A percentile compares a stretch with the other conserved stretches of the same genome.
Evolutionary conservation across 53 echinoderm and acorn worm genomes (phyloP).

Genomic region (Pentamera pediparva): DNA sequence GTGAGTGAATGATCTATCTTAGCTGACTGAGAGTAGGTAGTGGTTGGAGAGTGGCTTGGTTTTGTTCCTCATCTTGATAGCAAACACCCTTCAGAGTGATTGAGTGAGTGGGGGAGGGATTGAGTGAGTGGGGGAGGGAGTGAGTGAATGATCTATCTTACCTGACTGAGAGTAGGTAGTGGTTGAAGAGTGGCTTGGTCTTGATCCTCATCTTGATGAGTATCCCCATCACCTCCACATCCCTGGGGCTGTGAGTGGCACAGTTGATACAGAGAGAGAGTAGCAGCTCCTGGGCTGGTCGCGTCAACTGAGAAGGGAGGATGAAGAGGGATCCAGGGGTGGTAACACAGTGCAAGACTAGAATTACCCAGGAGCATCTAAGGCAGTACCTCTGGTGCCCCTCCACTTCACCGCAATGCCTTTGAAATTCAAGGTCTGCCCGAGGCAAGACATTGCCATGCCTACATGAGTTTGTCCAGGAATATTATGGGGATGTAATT

Average conservation of each 20-base stretch:
- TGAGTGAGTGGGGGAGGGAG: not conserved
- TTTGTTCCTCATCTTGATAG: slow-evolving; percentile 85
- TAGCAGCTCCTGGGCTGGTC: slow-evolving; percentile 90
- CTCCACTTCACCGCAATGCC: no score
- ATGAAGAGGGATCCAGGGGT: not conserved
- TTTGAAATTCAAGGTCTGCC: no score
- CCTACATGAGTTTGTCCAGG: no score
- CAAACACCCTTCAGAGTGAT: no score
- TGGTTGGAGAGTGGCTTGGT: slow-evolving; percentile 95
- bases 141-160: slow-evolving; percentile 36
- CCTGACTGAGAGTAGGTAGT: slow-evolving; percentile 87
- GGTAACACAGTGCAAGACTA: not conserved
- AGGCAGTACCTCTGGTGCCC: no score
- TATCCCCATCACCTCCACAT: slow-evolving; percentile 93
- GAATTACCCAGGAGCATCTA: no score
- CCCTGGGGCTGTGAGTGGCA: slow-evolving; percentile 67
- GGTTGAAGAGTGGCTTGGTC: slow-evolving; percentile 94
- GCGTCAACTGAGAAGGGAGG: slow-evolving; percentile 56
- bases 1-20: no score
- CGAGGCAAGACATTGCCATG: no score
- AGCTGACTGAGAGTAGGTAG: slow-evolving; percentile 85
- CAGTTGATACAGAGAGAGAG: slow-evolving; percentile 87
- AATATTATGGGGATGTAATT: no score
- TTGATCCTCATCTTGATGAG: slow-evolving; percentile 90
- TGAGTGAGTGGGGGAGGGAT: no score